Conservation (phyloP, 2,888 invertebrate genomes). For the Xestia rhomboidea region DNA sequence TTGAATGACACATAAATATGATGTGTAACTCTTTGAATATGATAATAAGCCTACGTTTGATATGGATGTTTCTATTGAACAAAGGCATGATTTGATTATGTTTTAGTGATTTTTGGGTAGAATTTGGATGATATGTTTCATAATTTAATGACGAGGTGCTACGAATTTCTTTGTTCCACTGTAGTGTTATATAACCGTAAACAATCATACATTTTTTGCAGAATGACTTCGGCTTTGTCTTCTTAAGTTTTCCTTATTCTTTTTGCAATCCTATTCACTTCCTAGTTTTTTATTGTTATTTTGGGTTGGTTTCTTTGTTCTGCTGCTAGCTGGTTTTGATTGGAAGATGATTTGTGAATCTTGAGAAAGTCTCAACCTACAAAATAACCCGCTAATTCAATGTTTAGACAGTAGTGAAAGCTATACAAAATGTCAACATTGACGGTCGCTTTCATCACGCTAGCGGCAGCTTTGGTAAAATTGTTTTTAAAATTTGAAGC, state of each 20-base stretch:
- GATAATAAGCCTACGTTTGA: slow-evolving; percentile 24
- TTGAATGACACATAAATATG: slow-evolving; percentile 65
- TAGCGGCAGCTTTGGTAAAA: slow-evolving; percentile 17
- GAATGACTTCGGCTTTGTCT: slow-evolving; percentile 29
- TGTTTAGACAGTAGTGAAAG: slow-evolving; percentile 53
- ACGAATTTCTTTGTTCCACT: slow-evolving; percentile 20
- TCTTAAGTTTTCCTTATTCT: slow-evolving; percentile 43
- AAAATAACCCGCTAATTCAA: slow-evolving; percentile 31
- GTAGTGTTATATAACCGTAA: slow-evolving; percentile 19
- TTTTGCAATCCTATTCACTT: slow-evolving; percentile 27
- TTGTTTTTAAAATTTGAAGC: slow-evolving; percentile 39
- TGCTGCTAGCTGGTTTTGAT: slow-evolving; percentile 10
- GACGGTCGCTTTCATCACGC: slow-evolving; percentile 7
- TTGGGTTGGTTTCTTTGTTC: slow-evolving; percentile 32
- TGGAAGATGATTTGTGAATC: slow-evolving; percentile 4
- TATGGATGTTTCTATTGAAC: slow-evolving; percentile 27
- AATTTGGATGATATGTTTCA: slow-evolving; percentile 13
- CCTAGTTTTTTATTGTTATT: slow-evolving; percentile 37
- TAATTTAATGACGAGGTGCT: slow-evolving; percentile 17
- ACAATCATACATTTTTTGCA: slow-evolving; percentile 21
- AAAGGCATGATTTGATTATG: slow-evolving; percentile 9
- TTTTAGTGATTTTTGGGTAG: slow-evolving; percentile 22
- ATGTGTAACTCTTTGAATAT: slow-evolving; percentile 46
- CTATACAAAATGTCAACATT: slow-evolving; percentile 51
- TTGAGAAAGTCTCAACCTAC: slow-evolving; percentile 28